Evolutionary conservation across 2,113 vertebrate genomes (phyloP).

Genomic region (Pterocles orientalis): DNA sequence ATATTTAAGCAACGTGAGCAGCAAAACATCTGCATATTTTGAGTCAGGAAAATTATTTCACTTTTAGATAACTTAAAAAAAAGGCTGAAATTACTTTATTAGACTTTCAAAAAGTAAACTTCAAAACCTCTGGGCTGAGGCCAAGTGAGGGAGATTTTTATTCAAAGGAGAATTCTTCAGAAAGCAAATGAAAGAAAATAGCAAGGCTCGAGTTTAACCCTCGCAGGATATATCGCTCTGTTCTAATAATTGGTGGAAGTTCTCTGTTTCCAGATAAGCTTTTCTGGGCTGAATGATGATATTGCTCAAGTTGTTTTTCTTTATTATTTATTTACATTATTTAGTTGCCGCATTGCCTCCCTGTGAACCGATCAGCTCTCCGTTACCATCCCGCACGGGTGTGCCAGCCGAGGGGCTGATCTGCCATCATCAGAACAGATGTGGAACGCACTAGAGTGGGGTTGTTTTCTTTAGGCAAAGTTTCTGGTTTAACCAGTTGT

Average conservation of each 20-base stretch:
- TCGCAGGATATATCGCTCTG: not conserved
- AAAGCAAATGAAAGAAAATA: slow-evolving; percentile 34
- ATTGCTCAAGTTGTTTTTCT: not conserved
- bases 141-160: slow-evolving; percentile 31
- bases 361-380: not conserved
- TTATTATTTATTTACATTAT: not conserved
- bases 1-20: not conserved
- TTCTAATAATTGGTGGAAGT: slow-evolving; percentile 35
- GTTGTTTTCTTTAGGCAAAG: not conserved
- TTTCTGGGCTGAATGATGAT: not conserved
- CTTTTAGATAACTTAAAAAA: not conserved
- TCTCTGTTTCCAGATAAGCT: slow-evolving; percentile 33
- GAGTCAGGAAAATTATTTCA: slow-evolving; percentile 26
- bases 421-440: not conserved
- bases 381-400: rapidly evolving
- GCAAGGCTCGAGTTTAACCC: slow-evolving; percentile 7
- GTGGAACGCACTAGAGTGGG: not conserved
- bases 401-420: not conserved
- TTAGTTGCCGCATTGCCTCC: not conserved
- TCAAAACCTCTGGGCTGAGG: slow-evolving; percentile 31
- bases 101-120: slow-evolving; percentile 26
- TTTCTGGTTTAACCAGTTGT: not conserved
- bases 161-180: slow-evolving; percentile 40
- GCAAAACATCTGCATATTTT: slow-evolving; percentile 2
- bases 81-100: not conserved